Conservation (phyloP, 2,113 vertebrate species). For the Rhinichthys klamathensis region DNA sequence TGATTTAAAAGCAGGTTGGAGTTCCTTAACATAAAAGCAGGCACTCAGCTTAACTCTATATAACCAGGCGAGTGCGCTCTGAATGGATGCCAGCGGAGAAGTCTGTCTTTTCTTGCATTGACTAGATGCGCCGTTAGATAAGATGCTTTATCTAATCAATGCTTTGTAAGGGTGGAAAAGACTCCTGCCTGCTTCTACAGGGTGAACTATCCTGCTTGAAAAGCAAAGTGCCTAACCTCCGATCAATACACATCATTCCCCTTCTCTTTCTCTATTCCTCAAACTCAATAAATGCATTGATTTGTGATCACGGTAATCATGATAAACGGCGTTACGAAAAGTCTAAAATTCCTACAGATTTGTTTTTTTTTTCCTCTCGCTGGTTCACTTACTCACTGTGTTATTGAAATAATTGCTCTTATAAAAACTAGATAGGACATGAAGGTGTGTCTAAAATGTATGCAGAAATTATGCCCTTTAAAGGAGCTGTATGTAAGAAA, state of each 20-base stretch:
- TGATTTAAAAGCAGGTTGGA: not conserved
- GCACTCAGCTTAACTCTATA: conserved; percentile 20
- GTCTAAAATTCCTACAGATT: conserved; percentile 10
- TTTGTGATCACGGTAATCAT: conserved; percentile 26
- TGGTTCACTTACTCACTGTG: not conserved
- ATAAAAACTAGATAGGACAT: not conserved
- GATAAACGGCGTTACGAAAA: not conserved
- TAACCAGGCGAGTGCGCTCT: not conserved
- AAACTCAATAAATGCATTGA: conserved; percentile 6
- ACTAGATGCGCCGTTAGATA: conserved; percentile 9
- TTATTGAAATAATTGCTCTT: not conserved
- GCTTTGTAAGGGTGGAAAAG: not conserved
- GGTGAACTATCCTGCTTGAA: not conserved
- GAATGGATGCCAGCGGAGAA: not conserved
- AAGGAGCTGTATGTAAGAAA: too few relatives aligned
- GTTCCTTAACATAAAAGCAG: conserved; percentile 30
- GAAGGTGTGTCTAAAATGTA: not conserved
- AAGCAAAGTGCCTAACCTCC: conserved; percentile 28
- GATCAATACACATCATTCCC: conserved; percentile 3
- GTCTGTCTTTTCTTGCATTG: not conserved
- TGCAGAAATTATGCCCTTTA: not conserved
- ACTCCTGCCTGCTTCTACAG: conserved; percentile 4
- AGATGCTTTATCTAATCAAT: conserved; percentile 24
- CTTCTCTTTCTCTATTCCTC: conserved; percentile 2
- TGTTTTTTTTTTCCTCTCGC: not conserved